These are phyloP conservation scores for Platorchestia sp. DNA, from an alignment of 1,140 invertebrate genomes.

Conservation along the genomic window DNA sequence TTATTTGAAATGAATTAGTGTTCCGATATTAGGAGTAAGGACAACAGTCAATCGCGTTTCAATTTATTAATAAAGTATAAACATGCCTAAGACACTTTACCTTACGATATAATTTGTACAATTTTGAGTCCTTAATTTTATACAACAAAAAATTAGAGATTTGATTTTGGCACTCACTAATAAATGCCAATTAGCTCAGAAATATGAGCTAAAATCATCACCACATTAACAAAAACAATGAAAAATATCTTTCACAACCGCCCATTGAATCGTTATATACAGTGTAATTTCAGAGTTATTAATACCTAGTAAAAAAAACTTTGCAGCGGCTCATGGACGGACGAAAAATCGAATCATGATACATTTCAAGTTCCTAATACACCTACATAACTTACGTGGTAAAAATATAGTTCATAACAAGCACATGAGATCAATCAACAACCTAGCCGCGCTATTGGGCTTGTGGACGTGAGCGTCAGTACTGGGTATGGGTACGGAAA, in stretches of 20 bases:
- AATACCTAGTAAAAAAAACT: not conserved
- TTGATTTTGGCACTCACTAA: slow-evolving; percentile 31
- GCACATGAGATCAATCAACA: not conserved
- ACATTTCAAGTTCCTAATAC: not conserved
- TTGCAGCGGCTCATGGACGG: not conserved
- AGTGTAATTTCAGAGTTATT: not conserved
- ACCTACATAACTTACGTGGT: not conserved
- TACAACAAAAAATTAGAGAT: not conserved
- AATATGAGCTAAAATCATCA: not conserved
- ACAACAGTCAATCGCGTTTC: not conserved
- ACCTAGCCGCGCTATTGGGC: not conserved
- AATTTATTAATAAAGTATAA: not conserved
- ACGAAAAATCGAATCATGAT: not conserved
- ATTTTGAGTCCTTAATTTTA: not conserved
- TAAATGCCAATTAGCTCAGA: not conserved
- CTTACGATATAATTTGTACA: not conserved
- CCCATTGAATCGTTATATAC: not conserved
- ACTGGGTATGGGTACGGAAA: not conserved
- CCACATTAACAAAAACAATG: not conserved
- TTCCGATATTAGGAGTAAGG: too few relatives aligned
- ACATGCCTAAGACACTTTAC: not conserved
- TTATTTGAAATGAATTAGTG: too few relatives aligned
- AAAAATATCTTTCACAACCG: not conserved
- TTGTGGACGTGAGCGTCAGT: not conserved
- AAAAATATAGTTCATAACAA: not conserved